phyloP scores from a whole-genome alignment of 1,140 invertebrate species.

The Leptinotarsa undecemlineata region DNA sequence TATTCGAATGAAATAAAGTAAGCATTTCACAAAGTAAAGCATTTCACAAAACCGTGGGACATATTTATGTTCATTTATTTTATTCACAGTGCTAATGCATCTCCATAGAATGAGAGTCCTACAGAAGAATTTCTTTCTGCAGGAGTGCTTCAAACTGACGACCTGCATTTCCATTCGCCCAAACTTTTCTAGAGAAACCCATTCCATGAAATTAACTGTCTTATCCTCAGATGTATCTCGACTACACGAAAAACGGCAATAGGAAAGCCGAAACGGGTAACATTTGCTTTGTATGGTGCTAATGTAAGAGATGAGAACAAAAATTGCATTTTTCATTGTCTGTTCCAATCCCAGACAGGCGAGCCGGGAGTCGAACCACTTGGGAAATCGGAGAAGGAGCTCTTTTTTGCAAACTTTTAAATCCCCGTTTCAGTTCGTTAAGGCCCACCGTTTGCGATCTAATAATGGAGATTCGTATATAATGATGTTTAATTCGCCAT shows the following conservation, averaged over 20 bases:
- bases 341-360: conserved; percentile 16
- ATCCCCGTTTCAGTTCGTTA: conserved; percentile 19
- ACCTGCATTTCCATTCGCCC: not conserved
- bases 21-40: too few relatives aligned
- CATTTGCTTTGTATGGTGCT: conserved; percentile 32
- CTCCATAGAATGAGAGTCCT: not conserved
- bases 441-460: conserved; percentile 15
- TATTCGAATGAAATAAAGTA: too few relatives aligned
- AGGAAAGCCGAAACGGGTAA: conserved; percentile 21
- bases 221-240: not conserved
- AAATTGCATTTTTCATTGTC: conserved; percentile 36
- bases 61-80: too few relatives aligned
- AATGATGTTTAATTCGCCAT: conserved; percentile 27
- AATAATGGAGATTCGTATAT: conserved; percentile 23
- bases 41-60: too few relatives aligned
- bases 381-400: conserved; percentile 21
- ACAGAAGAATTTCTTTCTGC: not conserved
- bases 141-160: not conserved
- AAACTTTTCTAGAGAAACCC: not conserved
- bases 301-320: conserved; percentile 35
- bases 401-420: conserved; percentile 17
- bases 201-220: conserved; percentile 18
- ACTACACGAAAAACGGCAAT: not conserved
- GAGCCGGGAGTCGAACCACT: not conserved
- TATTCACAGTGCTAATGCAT: too few relatives aligned